A percentile compares a stretch with the other conserved stretches of the same genome.
These are phyloP conservation scores for Eulemur mongoz DNA, from an alignment of 2,797 vertebrate species.

Conservation along the genomic window DNA sequence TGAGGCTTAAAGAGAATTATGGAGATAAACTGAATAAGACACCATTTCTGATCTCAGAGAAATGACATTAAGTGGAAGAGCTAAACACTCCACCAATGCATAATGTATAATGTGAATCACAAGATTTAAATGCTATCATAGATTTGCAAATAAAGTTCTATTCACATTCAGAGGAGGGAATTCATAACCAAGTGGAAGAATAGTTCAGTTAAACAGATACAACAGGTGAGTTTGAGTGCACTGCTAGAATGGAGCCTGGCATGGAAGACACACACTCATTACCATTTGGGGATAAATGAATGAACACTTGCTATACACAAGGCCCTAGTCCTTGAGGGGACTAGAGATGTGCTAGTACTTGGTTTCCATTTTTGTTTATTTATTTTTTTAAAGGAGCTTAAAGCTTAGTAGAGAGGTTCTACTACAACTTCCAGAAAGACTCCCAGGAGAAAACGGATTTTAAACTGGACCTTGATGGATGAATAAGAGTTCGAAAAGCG, in stretches of 20 bases:
- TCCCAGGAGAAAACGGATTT: conserved; percentile 10
- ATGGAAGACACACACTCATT: neutral
- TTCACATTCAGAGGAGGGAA: neutral
- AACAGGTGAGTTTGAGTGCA: neutral
- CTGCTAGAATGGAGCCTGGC: neutral
- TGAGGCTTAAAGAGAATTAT: neutral
- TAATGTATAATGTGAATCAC: neutral
- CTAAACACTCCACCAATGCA: neutral
- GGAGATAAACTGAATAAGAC: neutral
- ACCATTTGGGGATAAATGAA: neutral
- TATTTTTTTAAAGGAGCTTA: neutral
- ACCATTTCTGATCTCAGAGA: neutral
- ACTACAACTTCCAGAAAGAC: neutral
- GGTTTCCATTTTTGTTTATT: neutral
- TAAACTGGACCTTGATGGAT: neutral
- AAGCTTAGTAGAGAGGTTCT: neutral
- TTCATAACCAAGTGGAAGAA: neutral
- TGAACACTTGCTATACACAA: neutral
- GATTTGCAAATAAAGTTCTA: neutral
- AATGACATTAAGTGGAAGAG: neutral
- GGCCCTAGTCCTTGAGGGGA: neutral
- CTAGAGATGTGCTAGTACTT: neutral
- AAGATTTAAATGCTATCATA: neutral
- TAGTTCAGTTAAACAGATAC: neutral
- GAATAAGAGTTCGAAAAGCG: neutral